Evolutionary conservation across 2,888 invertebrate species (phyloP), one percentile per base, ranked within the genome.

Genomic region (Plagiodera versicolora): DNA sequence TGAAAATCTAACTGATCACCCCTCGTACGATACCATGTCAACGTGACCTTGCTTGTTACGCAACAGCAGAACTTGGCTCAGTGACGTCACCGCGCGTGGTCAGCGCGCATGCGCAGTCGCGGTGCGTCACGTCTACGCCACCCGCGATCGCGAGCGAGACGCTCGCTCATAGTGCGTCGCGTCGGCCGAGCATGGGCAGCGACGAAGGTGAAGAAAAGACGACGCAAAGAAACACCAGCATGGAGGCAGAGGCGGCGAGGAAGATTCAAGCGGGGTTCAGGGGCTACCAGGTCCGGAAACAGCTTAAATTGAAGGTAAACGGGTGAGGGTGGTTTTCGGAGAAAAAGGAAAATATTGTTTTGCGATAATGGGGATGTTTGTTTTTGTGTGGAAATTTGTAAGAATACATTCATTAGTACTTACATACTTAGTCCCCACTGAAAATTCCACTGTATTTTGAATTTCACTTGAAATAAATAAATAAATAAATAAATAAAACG

Each of bases 241-340:
- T 75, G 75, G 79, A 78, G 73, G 70, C 69, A 16, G 70, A 75
- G 60, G 86, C 86, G 19, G 89, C 89, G 55, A 88, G 88, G 30
- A 86, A 86, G 70, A 89, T 89, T 67, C 89, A 89, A 77, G 89
- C 89, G 16, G 86, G 88, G 50, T 86, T 89, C 48, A 82, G 89
- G 62, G 89, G 89, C 1, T 89, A 85, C 74, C 82, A 89, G 72
- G 86, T 86, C 35, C 66, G 81, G 61, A 81, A 80, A 65, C 79
- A 80, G 65, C 71, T 81, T 48, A 80, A 80, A 71, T 64, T 70
- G 28, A 80, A 79, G 74, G 80, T 80, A 65, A 73, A 71, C 47
- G n/a, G n/a, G n/a, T n/a, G n/a, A 24, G 24, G 16, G 20, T 50
- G 2, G 39, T 49, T 44, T 32, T 49, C 17, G 18, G n/a, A n/a